Conservation (phyloP, 1,140 invertebrate species). For the Orius insidiosus region DNA sequence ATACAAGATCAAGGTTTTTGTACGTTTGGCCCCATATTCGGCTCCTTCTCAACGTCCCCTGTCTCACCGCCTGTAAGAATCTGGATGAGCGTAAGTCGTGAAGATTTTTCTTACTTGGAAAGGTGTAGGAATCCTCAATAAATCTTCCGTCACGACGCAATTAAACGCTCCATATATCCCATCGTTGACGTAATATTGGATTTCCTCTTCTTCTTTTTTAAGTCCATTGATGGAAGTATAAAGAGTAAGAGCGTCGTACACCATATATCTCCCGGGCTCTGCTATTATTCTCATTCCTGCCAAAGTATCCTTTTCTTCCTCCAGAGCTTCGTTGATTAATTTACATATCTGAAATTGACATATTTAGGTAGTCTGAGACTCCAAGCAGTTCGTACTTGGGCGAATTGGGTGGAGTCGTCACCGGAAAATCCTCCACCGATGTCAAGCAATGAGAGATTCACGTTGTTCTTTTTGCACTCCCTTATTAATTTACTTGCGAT, state of each 20-base stretch:
- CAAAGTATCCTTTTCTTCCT: not conserved
- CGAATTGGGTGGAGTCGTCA: not conserved
- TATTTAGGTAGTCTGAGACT: too few species aligned
- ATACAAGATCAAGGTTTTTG: slow-evolving; percentile 78
- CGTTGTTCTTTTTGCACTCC: not conserved
- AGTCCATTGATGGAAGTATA: slow-evolving; percentile 53
- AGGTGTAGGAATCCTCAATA: slow-evolving; percentile 45
- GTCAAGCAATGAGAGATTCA: not conserved
- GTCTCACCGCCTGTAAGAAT: too few species aligned
- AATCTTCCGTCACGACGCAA: slow-evolving; percentile 89
- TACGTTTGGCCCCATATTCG: slow-evolving; percentile 92
- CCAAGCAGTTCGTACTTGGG: not conserved
- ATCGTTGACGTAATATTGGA: slow-evolving; percentile 87
- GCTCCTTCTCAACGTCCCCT: slow-evolving; percentile 30
- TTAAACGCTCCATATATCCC: slow-evolving; percentile 98
- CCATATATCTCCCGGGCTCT: slow-evolving; percentile 92
- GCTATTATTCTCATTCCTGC: slow-evolving; percentile 54
- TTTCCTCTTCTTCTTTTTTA: too few species aligned
- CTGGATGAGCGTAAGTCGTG: not conserved
- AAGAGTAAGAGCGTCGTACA: slow-evolving; percentile 82
- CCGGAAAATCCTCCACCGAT: slow-evolving; percentile 4
- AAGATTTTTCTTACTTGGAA: slow-evolving; percentile 34
- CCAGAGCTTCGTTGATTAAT: slow-evolving; percentile 1
- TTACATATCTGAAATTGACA: not conserved
- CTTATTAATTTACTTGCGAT: not conserved